Percentiles rank a stretch among this genome's conserved stretches.
Conservation (phyloP, 2,888 invertebrate species). For the Ornithoptera priamus region DNA sequence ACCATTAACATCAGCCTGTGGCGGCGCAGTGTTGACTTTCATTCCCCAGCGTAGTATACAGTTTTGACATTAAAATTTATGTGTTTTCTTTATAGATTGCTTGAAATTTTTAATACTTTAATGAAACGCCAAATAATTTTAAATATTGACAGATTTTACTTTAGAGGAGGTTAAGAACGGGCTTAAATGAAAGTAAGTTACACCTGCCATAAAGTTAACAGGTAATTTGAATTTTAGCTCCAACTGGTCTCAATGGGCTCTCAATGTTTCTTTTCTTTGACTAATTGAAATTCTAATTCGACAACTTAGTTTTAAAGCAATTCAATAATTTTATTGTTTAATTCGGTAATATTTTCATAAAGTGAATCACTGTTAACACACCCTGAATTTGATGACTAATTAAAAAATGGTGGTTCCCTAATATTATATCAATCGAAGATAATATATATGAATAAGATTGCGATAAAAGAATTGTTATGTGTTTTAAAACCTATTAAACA, state of each 20-base stretch:
- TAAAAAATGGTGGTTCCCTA: neutral
- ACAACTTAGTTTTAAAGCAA: neutral
- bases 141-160: too few relatives aligned
- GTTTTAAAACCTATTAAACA: neutral
- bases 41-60: too few relatives aligned
- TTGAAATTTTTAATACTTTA: too few relatives aligned
- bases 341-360: neutral
- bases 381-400: neutral
- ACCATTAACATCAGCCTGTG: too few relatives aligned
- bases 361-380: neutral
- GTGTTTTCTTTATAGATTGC: too few relatives aligned
- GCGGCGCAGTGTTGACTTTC: too few relatives aligned
- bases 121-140: too few relatives aligned
- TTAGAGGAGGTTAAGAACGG: neutral
- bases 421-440: too few relatives aligned
- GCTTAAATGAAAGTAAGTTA: neutral
- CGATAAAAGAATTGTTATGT: neutral
- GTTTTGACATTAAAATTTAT: too few relatives aligned
- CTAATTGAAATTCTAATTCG: neutral
- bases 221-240: constrained; percentile 1
- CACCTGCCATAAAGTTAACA: neutral
- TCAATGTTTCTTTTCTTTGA: neutral
- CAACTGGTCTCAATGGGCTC: constrained; percentile 5
- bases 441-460: too few relatives aligned
- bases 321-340: neutral